Evolutionary conservation across 1,140 invertebrate species (phyloP), one percentile per base, ranked within the genome.

Genomic region (Platyscapa corneri): DNA sequence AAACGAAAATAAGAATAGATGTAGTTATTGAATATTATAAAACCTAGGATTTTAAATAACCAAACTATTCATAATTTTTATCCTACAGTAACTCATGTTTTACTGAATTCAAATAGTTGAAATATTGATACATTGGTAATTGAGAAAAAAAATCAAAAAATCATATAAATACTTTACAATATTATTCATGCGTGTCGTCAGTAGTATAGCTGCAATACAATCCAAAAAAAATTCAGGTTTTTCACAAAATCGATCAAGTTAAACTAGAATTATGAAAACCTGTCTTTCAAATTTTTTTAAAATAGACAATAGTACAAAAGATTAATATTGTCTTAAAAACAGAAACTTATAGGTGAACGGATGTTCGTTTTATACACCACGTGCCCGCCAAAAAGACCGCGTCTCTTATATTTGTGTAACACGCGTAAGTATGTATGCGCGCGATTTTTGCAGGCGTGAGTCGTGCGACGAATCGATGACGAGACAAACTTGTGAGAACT

Each of bases 361-460:
- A 60, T 80, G 67, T 82, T n/a, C 37, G 34, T 84, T 86, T 86
- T 56, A 37, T 80, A 42, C 83, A 87, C 80, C 91, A 93, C 92
- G 92, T 93, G 92, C 90, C 90, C 91, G 91, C 90, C 89, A 92
- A 91, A 90, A 90, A 70, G 86, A 90, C 87, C 89, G 90, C 91
- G 91, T 92, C 90, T 89, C 75, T 88, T 88, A 81, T 67, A 64
- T 83, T 70, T 49, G 60, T 70, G 10, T 18, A 82, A 60, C 70
- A 76, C 82, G 86, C 84, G 46, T 70, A 49, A 6, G n/a, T 34
- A 75, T 16, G 46, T 76, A 53, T 79, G 76, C 53, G 32, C 78
- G 70, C 70, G 72, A 53, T 60, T 75, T 75, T 42, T 27, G 23
- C 34, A 75, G 16, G 37, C 34, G 18, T 27, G 18, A 27, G 32